phyloP scores from a whole-genome alignment of 2,888 invertebrate species.

The Dorcus parallelipipedus region DNA sequence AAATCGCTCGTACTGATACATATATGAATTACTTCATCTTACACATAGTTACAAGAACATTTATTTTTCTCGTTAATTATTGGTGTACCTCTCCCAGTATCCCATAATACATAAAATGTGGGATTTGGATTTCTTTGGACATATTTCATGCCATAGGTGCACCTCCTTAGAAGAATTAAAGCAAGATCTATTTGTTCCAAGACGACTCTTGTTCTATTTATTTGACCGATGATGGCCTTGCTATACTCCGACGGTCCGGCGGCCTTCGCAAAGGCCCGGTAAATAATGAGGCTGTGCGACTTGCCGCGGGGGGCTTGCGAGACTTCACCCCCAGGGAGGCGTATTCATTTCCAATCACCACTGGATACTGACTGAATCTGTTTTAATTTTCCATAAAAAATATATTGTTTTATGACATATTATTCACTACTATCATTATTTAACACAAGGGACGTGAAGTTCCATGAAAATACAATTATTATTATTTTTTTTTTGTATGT shows the following conservation, averaged over 20 bases:
- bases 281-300: constrained; percentile 48
- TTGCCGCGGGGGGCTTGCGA: constrained; percentile 45
- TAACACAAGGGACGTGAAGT: no score
- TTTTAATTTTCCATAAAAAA: constrained; percentile 48
- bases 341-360: constrained; percentile 51
- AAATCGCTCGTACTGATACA: no score
- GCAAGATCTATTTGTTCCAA: constrained; percentile 22
- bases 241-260: constrained; percentile 24
- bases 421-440: neutral
- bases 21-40: no score
- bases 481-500: no score
- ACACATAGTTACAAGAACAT: no score
- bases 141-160: no score
- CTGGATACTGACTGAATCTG: constrained; percentile 47
- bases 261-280: constrained; percentile 42
- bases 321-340: constrained; percentile 44
- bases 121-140: no score
- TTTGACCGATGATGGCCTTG: constrained; percentile 27
- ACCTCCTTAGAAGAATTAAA: neutral
- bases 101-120: no score
- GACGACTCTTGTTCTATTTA: constrained; percentile 19
- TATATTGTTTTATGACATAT: constrained; percentile 44
- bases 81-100: no score
- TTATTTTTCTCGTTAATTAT: no score
- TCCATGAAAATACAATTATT: no score